phyloP scores from a whole-genome alignment of 2,113 vertebrate genomes.

The Peromyscus maniculatus region DNA sequence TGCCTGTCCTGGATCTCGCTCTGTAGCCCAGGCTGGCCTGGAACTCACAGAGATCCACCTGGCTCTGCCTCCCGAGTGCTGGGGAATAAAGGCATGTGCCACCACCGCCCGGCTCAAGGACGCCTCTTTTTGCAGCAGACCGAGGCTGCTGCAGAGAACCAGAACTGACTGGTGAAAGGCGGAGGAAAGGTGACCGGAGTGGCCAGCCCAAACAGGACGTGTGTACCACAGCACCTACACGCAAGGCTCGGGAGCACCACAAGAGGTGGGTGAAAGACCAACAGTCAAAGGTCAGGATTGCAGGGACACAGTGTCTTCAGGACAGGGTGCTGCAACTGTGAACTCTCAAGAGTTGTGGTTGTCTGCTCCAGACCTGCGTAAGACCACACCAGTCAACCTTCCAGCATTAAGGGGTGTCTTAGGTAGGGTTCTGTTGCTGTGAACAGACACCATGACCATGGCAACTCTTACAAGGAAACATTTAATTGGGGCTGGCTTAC shows the following conservation, averaged over 20 bases:
- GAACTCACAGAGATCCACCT: too few relatives aligned
- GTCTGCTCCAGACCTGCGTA: background rate
- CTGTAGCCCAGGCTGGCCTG: too few relatives aligned
- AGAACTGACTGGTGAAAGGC: too few relatives aligned
- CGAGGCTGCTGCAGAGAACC: background rate
- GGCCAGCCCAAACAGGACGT: background rate
- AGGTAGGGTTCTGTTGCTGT: background rate
- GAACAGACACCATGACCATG: background rate
- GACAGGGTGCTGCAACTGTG: background rate
- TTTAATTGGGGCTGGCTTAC: background rate
- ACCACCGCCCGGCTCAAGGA: too few relatives aligned
- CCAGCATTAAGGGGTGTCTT: background rate
- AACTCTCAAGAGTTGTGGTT: background rate
- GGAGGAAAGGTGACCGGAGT: background rate
- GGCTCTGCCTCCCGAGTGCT: too few relatives aligned
- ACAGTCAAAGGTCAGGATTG: background rate
- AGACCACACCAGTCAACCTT: background rate
- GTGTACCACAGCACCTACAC: background rate
- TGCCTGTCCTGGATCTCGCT: too few relatives aligned
- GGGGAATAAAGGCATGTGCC: too few relatives aligned
- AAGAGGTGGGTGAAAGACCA: background rate
- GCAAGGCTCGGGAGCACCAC: background rate
- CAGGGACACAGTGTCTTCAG: background rate
- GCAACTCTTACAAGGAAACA: background rate
- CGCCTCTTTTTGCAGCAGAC: background rate